Conservation (phyloP, 2,888 invertebrate species). For the Aethes cnicana region DNA sequence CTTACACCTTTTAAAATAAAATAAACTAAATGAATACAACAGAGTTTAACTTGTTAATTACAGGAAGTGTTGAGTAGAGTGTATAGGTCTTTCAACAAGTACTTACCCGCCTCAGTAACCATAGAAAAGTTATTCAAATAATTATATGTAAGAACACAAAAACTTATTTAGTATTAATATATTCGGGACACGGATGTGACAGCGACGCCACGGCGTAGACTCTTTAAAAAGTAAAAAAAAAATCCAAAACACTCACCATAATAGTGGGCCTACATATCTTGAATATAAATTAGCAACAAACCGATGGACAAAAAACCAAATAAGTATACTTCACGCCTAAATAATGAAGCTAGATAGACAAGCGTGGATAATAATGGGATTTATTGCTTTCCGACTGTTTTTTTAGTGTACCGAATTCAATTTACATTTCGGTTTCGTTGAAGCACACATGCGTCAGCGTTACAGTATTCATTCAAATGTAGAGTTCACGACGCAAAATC, state of each 20-base stretch:
- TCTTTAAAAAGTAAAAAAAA: slow-evolving; percentile 49
- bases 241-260: slow-evolving; percentile 55
- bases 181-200: slow-evolving; percentile 62
- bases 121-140: slow-evolving; percentile 43
- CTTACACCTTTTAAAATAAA: no score
- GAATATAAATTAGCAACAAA: slow-evolving; percentile 67
- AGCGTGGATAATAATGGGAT: slow-evolving; percentile 61
- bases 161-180: slow-evolving; percentile 66
- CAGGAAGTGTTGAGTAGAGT: slow-evolving; percentile 41
- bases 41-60: slow-evolving; percentile 23
- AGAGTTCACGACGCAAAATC: slow-evolving; percentile 59
- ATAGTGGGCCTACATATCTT: slow-evolving; percentile 58
- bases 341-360: slow-evolving; percentile 58
- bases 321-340: slow-evolving; percentile 40
- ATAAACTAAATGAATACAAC: slow-evolving; percentile 19
- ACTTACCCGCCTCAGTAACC: slow-evolving; percentile 29
- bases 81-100: slow-evolving; percentile 39
- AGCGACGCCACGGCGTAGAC: slow-evolving; percentile 50
- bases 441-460: slow-evolving; percentile 49
- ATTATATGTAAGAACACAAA: slow-evolving; percentile 51
- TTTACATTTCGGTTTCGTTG: slow-evolving; percentile 39
- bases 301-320: slow-evolving; percentile 44
- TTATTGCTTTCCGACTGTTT: slow-evolving; percentile 66
- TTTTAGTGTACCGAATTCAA: slow-evolving; percentile 59
- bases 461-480: slow-evolving; percentile 44